These are phyloP conservation scores for Mallotus villosus DNA, from an alignment of 2,797 vertebrate species.

Conservation along the genomic window DNA sequence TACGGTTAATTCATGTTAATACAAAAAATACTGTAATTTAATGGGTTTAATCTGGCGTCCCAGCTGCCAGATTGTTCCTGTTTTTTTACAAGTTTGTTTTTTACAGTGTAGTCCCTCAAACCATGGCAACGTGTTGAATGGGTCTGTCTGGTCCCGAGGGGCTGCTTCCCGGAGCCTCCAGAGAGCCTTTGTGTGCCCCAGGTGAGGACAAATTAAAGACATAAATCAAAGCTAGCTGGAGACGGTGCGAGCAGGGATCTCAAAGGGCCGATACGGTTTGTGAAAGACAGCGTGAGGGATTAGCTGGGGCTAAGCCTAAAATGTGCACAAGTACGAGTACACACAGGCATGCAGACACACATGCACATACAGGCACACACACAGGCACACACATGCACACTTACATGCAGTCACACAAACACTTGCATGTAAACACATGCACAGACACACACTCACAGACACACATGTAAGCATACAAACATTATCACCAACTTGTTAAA, in stretches of 20 bases:
- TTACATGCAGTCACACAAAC: too few species aligned
- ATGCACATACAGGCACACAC: background rate
- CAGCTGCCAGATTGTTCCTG: too few species aligned
- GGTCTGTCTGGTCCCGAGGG: constrained; percentile 1
- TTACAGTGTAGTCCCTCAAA: too few species aligned
- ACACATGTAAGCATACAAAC: background rate
- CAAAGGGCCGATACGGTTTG: background rate
- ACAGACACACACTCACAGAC: too few species aligned
- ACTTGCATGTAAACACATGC: too few species aligned
- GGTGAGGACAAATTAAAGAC: background rate
- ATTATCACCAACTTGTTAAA: background rate
- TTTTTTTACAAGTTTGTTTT: too few species aligned
- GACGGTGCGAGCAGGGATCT: background rate
- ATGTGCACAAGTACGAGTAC: background rate
- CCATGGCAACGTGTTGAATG: background rate
- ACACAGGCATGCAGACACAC: background rate
- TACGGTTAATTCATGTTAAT: too few species aligned
- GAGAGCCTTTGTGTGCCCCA: background rate
- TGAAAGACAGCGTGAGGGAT: background rate
- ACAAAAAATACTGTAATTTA: too few species aligned
- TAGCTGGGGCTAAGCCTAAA: background rate
- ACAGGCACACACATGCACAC: background rate
- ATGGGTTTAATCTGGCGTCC: too few species aligned
- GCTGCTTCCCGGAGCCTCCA: background rate
- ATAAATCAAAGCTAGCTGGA: background rate